A percentile compares a stretch with the other conserved stretches of the same genome.
These are phyloP conservation scores for Cynopterus brachyotis DNA, from an alignment of 2,113 vertebrate species.

Conservation along the genomic window DNA sequence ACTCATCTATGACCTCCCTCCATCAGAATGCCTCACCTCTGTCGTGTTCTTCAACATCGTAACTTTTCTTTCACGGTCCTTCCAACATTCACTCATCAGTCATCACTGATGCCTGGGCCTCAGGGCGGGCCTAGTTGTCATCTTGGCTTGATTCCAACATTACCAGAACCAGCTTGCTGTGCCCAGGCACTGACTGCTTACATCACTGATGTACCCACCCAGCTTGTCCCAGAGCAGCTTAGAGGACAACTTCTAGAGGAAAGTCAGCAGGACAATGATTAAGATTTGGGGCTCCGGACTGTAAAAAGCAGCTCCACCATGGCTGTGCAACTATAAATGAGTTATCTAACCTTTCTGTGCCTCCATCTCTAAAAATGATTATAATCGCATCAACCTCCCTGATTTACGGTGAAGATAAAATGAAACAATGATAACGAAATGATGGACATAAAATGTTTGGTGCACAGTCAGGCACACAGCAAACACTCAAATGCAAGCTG, in stretches of 20 bases:
- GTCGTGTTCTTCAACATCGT: accelerated
- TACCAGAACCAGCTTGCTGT: not conserved
- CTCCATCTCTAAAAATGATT: not conserved
- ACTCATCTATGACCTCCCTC: not conserved
- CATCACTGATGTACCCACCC: not conserved
- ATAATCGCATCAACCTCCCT: not conserved
- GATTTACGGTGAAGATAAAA: not conserved
- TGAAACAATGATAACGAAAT: not conserved
- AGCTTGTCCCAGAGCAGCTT: not conserved
- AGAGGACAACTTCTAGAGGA: no score
- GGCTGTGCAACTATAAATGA: not conserved
- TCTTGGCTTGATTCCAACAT: not conserved
- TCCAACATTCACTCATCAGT: not conserved
- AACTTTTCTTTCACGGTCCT: not conserved
- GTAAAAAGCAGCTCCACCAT: not conserved
- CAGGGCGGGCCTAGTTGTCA: not conserved
- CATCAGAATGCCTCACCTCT: not conserved
- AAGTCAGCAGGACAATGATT: not conserved
- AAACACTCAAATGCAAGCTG: not conserved
- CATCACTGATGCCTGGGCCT: not conserved
- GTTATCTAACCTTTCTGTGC: not conserved
- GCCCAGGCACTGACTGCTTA: not conserved
- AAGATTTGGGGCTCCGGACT: not conserved
- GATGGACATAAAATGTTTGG: not conserved
- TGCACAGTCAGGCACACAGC: not conserved